phyloP scores from a whole-genome alignment of 1,140 invertebrate species.

The Phymastichus coffea region DNA sequence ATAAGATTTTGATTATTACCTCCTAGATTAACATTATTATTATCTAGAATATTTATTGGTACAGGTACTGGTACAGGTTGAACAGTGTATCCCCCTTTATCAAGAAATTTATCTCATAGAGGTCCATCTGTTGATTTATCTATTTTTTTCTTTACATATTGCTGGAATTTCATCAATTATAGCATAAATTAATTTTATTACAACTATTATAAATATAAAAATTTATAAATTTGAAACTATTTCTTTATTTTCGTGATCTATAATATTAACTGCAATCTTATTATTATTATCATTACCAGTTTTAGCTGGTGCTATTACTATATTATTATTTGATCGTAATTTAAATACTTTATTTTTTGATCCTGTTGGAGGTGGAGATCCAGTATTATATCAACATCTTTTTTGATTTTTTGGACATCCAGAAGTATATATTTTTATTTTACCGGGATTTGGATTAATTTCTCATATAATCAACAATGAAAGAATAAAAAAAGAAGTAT shows the following conservation, averaged over 20 bases:
- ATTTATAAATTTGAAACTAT: no score
- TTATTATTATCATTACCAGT: no score
- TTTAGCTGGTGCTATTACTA: no score
- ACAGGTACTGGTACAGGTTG: slow-evolving; percentile 66
- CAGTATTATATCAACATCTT: slow-evolving; percentile 71
- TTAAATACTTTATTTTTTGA: slow-evolving; percentile 71
- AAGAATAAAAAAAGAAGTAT: no score
- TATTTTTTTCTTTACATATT: no score
- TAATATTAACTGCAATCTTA: no score
- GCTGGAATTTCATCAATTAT: no score
- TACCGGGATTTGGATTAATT: slow-evolving; percentile 60
- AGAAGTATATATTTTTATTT: slow-evolving; percentile 65
- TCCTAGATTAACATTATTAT: slow-evolving; percentile 62
- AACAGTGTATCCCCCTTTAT: slow-evolving; percentile 69
- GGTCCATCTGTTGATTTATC: slow-evolving; percentile 66
- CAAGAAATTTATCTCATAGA: slow-evolving; percentile 57
- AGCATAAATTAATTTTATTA: slow-evolving; percentile 70
- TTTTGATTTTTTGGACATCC: no score
- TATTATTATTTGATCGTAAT: no score
- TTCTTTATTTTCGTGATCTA: no score
- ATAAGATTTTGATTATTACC: no score
- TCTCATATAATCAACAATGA: no score
- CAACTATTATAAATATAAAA: slow-evolving; percentile 62
- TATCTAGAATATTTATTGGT: slow-evolving; percentile 61
- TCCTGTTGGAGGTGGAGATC: slow-evolving; percentile 64